Conservation (phyloP, 92 coral and sea anemone species). For the Montipora capitata region DNA sequence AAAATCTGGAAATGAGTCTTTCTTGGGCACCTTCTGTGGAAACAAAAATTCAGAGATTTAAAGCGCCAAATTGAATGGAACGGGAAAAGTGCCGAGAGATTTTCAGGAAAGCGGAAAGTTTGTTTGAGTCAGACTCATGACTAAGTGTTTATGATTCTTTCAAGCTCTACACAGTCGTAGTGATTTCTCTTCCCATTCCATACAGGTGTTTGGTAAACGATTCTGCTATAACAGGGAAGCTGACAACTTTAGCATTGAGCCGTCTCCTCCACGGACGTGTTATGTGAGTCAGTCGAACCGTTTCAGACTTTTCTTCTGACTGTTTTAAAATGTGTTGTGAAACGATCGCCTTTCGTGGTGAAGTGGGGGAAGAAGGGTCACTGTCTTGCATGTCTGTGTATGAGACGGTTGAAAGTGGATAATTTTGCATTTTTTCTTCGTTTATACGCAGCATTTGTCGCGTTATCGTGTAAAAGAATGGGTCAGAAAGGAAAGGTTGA, state of each 20-base stretch:
- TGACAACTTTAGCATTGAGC: slow-evolving; percentile 78
- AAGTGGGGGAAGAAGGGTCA: too few relatives aligned
- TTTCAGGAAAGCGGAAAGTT: too few relatives aligned
- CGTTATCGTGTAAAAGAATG: slow-evolving; percentile 72
- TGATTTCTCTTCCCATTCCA: background rate
- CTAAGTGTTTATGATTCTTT: background rate
- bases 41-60: too few relatives aligned
- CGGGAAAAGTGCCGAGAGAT: too few relatives aligned
- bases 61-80: too few relatives aligned
- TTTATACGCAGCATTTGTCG: slow-evolving; percentile 56
- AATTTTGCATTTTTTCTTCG: background rate
- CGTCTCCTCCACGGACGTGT: slow-evolving; percentile 79
- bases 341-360: background rate
- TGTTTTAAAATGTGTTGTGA: background rate
- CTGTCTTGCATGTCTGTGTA: too few relatives aligned
- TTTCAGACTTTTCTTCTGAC: background rate
- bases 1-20: too few relatives aligned
- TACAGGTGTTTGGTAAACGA: slow-evolving; percentile 86
- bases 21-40: too few relatives aligned
- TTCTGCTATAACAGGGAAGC: slow-evolving; percentile 55
- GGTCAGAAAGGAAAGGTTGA: slow-evolving; percentile 80
- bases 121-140: background rate
- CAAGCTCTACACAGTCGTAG: background rate
- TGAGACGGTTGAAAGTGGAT: too few relatives aligned
- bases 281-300: slow-evolving; percentile 68